A percentile compares a stretch with the other conserved stretches of the same genome.
These are phyloP conservation scores for Brachyhypopomus gauderio DNA, from an alignment of 2,113 vertebrate genomes.

Conservation along the genomic window DNA sequence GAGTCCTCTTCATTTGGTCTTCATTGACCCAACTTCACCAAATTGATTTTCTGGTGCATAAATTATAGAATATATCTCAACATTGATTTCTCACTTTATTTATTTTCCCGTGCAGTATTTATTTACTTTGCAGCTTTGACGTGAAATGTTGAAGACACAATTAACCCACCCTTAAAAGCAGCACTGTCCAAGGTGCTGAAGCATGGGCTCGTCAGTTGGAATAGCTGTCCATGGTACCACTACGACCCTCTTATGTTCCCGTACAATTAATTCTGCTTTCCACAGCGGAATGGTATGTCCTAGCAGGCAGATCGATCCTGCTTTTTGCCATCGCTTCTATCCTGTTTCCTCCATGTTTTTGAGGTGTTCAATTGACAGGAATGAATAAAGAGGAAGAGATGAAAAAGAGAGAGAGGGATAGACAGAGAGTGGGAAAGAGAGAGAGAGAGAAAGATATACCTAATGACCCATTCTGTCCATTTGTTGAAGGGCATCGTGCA, in stretches of 20 bases:
- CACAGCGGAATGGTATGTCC: neutral
- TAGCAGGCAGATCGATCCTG: neutral
- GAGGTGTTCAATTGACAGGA: slow-evolving; percentile 22
- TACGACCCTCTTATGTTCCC: neutral
- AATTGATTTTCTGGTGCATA: slow-evolving; percentile 51
- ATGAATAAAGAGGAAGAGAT: neutral
- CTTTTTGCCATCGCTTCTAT: neutral
- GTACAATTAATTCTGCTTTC: neutral
- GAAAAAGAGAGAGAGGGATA: neutral
- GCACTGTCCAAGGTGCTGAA: slow-evolving; percentile 3
- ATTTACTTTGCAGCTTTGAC: neutral
- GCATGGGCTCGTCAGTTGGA: neutral
- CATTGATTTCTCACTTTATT: neutral
- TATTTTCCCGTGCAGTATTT: neutral
- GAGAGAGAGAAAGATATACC: slow-evolving; percentile 15
- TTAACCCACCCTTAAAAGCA: too few species aligned
- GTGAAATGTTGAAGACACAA: neutral
- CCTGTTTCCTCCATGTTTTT: neutral
- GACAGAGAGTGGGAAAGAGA: neutral
- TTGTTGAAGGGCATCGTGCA: slow-evolving; percentile 48
- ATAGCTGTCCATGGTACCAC: neutral
- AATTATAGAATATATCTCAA: slow-evolving; percentile 62
- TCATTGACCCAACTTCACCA: neutral
- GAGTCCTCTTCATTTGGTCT: neutral
- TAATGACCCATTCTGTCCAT: slow-evolving; percentile 37